Evolutionary conservation across 2,113 vertebrate species (phyloP), one percentile per base, ranked within the genome.

Genomic region (Ailurus styani): DNA sequence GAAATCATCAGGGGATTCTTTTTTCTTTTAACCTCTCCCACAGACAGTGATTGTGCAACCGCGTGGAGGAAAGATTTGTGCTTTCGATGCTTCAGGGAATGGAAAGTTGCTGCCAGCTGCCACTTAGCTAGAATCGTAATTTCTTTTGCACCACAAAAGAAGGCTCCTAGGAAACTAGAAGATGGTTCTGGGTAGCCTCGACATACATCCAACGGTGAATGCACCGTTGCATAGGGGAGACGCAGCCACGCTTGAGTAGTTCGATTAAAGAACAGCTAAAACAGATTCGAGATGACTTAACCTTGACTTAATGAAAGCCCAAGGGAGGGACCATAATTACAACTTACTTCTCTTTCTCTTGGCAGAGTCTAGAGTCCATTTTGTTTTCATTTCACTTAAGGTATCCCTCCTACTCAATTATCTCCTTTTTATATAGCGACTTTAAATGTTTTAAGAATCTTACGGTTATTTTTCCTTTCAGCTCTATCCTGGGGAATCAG

Each of bases 1-100:
- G 94, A 98, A 98, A 96, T 82, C n/a, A 97, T 95, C 95, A 96
- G 27, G 68, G 54, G 62, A 45, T 96, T 37, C 81, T 86, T 96
- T 88, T 87, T 72, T 83, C 96, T 97, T 47, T 96, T 97, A 93
- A 86, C 40, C 84, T 23, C 47, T 97, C 37, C 50, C 78, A 14
- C 14, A 93, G 75, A 96, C 86, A 97, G 97, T 52, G 47, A 95
- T 97, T 92, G 6, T 92, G 6, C 89, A 97, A 92, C 21, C 0
- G 17, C 96, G 50, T 34, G 18, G 31, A 79, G 86, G 97, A 93
- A 97, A 93, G 78, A 60, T 57, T 81, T 60, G 93, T 60, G 90
- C 31, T 27, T 83, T 81, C 96, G 90, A 72, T 91, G 89, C 96
- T 97, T 93, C 92, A 97, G 81, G 54, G 96, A 78, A 96, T 93